Conservation (phyloP, 2,113 vertebrate species). For the Tor tambroides region DNA sequence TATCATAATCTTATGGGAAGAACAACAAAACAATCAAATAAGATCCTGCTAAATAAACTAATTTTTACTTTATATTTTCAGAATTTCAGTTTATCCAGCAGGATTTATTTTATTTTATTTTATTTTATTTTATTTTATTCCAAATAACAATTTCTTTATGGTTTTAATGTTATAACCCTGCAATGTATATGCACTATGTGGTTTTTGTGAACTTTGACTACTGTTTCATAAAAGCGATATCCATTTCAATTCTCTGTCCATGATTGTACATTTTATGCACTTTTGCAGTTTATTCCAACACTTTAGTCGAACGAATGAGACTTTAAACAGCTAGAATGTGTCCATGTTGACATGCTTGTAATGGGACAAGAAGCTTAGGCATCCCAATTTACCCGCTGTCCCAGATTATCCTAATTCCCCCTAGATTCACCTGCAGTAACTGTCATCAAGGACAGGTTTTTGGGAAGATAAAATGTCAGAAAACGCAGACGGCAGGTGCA, state of each 20-base stretch:
- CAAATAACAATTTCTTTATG: too few species aligned
- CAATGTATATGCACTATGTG: too few species aligned
- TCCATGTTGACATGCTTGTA: background rate
- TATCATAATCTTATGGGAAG: too few species aligned
- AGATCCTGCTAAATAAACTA: too few species aligned
- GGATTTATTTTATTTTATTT: too few species aligned
- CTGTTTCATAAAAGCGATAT: background rate
- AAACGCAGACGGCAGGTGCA: background rate
- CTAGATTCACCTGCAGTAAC: background rate
- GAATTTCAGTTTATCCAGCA: too few species aligned
- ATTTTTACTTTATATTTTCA: too few species aligned
- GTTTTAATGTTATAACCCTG: too few species aligned
- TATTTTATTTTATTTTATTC: too few species aligned
- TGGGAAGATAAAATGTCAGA: background rate
- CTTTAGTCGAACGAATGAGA: background rate
- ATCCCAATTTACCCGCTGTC: background rate
- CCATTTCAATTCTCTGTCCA: background rate
- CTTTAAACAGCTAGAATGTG: background rate
- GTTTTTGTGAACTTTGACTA: too few species aligned
- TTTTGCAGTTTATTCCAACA: background rate
- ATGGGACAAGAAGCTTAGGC: background rate
- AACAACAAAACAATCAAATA: too few species aligned
- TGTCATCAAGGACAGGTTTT: background rate
- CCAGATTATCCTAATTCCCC: conserved; percentile 6
- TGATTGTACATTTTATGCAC: background rate